phyloP scores from a whole-genome alignment of 2,113 vertebrate genomes.

The Python bivittatus region DNA sequence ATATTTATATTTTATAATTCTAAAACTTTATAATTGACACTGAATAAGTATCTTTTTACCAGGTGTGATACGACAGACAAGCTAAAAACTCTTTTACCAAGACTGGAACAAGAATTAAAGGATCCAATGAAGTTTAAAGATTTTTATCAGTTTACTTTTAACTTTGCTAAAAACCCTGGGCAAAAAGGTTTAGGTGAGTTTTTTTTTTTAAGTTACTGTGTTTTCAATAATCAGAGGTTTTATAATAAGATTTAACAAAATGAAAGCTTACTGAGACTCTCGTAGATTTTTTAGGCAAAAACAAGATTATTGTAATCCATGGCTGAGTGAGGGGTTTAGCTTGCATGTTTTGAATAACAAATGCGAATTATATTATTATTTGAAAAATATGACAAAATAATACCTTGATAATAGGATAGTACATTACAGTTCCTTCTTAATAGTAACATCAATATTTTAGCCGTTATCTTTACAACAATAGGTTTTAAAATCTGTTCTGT shows the following conservation, averaged over 20 bases:
- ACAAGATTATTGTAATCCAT: background rate
- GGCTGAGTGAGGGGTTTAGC: background rate
- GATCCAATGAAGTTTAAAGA: constrained; percentile 92
- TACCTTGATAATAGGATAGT: background rate
- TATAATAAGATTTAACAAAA: background rate
- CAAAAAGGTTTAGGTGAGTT: constrained; percentile 94
- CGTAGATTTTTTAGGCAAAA: background rate
- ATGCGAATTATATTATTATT: background rate
- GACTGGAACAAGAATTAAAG: constrained; percentile 93
- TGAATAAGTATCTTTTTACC: constrained; percentile 38
- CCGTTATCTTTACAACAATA: background rate
- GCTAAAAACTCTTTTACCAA: constrained; percentile 85
- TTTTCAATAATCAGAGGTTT: background rate
- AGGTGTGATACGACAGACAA: constrained; percentile 95
- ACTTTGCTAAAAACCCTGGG: constrained; percentile 94
- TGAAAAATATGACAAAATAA: background rate
- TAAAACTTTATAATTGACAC: background rate
- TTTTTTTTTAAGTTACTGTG: background rate
- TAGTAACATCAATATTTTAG: background rate
- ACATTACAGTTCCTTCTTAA: background rate
- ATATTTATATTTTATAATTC: background rate
- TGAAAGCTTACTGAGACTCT: background rate
- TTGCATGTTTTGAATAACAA: background rate
- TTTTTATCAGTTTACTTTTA: constrained; percentile 97
- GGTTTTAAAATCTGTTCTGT: background rate